A percentile compares a stretch with the other conserved stretches of the same genome.
Conservation (phyloP, 2,113 vertebrate genomes). For the Falco punctatus region DNA sequence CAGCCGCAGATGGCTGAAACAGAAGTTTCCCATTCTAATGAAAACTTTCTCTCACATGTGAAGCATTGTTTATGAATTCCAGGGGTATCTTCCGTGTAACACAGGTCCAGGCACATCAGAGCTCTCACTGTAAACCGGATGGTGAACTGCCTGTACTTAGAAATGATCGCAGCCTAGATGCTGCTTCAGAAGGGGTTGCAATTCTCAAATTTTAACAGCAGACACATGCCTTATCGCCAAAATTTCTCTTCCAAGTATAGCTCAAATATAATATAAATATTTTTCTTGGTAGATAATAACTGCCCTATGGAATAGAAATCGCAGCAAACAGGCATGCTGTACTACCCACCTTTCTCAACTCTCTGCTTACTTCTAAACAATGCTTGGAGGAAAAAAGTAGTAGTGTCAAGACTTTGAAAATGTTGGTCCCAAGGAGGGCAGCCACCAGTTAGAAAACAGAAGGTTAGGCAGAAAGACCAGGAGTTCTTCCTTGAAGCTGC, state of each 20-base stretch:
- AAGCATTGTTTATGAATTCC: conserved; percentile 49
- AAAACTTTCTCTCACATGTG: conserved; percentile 36
- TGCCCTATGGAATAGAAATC: background rate
- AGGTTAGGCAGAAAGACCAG: background rate
- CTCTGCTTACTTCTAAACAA: background rate
- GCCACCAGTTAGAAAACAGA: background rate
- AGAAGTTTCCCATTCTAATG: conserved; percentile 32
- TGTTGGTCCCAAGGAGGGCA: background rate
- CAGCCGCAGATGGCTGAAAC: conserved; percentile 32
- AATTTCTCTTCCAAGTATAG: background rate
- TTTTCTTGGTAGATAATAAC: background rate
- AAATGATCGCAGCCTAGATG: background rate
- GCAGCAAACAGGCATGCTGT: background rate
- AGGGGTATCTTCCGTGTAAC: background rate
- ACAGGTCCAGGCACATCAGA: conserved; percentile 25
- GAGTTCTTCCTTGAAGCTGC: background rate
- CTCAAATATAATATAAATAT: background rate
- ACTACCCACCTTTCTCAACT: background rate
- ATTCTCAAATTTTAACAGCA: background rate
- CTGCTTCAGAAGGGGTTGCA: background rate
- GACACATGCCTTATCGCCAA: background rate
- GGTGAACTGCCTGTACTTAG: background rate
- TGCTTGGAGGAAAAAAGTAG: background rate
- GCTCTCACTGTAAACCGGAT: background rate
- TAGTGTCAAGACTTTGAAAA: background rate